phyloP scores from a whole-genome alignment of 2,888 invertebrate species.

The Dicycla oo region DNA sequence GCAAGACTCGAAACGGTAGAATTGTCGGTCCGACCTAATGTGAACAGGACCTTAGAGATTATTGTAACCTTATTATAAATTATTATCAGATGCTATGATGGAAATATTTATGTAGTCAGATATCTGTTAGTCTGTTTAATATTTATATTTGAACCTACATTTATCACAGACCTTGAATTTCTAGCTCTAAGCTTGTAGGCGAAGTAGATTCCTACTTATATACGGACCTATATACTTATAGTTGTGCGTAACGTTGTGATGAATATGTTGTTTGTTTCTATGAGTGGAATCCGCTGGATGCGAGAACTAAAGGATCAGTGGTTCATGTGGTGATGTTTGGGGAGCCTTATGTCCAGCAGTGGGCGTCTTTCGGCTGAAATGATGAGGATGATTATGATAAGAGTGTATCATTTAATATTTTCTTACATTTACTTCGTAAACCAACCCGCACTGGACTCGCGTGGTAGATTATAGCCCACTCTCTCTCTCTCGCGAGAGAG shows the following conservation, averaged over 20 bases:
- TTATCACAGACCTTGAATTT: conserved; percentile 34
- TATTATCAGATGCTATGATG: conserved; percentile 16
- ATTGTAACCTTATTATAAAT: not conserved
- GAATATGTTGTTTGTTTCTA: not conserved
- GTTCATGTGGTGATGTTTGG: too few species aligned
- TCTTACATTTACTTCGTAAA: not conserved
- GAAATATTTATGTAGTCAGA: conserved; percentile 7
- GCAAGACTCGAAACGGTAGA: too few species aligned
- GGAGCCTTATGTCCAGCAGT: not conserved
- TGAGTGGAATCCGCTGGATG: not conserved
- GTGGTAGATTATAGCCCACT: too few species aligned
- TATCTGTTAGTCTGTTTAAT: conserved; percentile 29
- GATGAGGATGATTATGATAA: not conserved
- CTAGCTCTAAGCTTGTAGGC: conserved; percentile 21
- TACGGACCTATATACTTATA: not conserved
- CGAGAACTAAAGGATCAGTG: not conserved
- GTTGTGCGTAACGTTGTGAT: not conserved
- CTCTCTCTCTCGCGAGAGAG: too few species aligned
- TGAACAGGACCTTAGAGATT: too few species aligned
- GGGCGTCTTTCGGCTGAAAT: not conserved
- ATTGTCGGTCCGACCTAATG: too few species aligned
- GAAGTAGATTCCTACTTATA: not conserved
- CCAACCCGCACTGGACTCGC: too few species aligned
- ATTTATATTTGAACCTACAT: conserved; percentile 50
- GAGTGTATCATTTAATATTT: not conserved